Percentiles rank a stretch among this genome's conserved stretches.
Conservation (phyloP, 2,888 invertebrate species). For the Scaptomyza polygonia region DNA sequence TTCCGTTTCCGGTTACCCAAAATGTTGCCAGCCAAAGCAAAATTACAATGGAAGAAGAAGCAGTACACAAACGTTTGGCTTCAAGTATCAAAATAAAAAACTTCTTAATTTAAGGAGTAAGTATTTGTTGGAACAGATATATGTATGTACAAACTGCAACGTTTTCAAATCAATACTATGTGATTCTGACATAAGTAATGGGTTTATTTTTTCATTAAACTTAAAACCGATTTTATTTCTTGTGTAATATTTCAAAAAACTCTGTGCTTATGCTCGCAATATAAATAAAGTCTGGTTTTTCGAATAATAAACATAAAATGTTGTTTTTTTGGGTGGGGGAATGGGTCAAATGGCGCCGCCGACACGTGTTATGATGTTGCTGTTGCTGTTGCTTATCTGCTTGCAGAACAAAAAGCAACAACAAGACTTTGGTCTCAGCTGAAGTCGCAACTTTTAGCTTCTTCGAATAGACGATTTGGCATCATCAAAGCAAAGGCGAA, state of each 20-base stretch:
- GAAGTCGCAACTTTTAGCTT: not conserved
- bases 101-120: not conserved
- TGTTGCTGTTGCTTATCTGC: constrained; percentile 31
- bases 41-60: constrained; percentile 10
- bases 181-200: no score
- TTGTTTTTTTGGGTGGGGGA: constrained; percentile 10
- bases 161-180: no score
- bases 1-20: constrained; percentile 45
- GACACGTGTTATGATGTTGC: constrained; percentile 25
- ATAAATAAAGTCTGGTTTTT: not conserved
- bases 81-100: not conserved
- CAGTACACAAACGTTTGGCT: not conserved
- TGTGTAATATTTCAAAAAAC: not conserved
- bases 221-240: not conserved
- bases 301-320: constrained; percentile 5
- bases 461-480: no score
- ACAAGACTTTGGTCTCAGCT: not conserved
- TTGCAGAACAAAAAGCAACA: constrained; percentile 51
- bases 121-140: no score
- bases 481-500: no score
- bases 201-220: not conserved
- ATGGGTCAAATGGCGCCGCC: constrained; percentile 50
- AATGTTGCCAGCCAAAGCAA: constrained; percentile 19
- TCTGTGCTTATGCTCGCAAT: not conserved
- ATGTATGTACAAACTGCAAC: no score